Evolutionary conservation across 2,797 vertebrate species (phyloP).

Genomic region (Oryzias sinensis): DNA sequence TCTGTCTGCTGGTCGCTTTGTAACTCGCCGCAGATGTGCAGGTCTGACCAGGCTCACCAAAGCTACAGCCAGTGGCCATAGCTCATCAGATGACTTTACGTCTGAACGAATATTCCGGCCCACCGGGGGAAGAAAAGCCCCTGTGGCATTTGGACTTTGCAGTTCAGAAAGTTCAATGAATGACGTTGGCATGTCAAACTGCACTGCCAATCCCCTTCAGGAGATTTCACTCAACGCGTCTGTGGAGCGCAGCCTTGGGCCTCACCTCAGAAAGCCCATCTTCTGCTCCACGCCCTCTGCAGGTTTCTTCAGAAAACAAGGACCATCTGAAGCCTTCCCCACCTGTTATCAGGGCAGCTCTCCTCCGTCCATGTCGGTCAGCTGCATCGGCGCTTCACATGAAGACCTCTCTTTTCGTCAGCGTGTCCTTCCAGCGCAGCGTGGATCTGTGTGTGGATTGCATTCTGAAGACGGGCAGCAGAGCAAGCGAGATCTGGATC

Average conservation of each 20-base stretch:
- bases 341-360: slow-evolving; percentile 3
- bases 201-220: slow-evolving; percentile 8
- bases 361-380: slow-evolving; percentile 18
- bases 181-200: slow-evolving; percentile 7
- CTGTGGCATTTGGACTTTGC: slow-evolving; percentile 3
- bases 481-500: slow-evolving; percentile 5
- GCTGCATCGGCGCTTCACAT: slow-evolving; percentile 28
- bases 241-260: slow-evolving; percentile 27
- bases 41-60: slow-evolving; percentile 8
- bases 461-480: slow-evolving; percentile 18
- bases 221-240: slow-evolving; percentile 56
- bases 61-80: slow-evolving; percentile 13
- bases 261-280: slow-evolving; percentile 50
- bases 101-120: background rate
- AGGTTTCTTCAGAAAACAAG: slow-evolving; percentile 7
- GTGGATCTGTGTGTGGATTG: background rate
- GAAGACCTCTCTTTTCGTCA: slow-evolving; percentile 23
- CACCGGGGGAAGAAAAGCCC: slow-evolving; percentile 9
- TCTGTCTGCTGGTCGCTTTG: slow-evolving; percentile 51
- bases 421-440: background rate
- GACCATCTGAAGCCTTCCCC: slow-evolving; percentile 2
- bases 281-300: slow-evolving; percentile 72
- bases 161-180: slow-evolving; percentile 43
- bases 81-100: slow-evolving; percentile 70
- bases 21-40: slow-evolving; percentile 64